Evolutionary conservation across 2,113 vertebrate species (phyloP), one percentile per base, ranked within the genome.

Genomic region (Petromus typicus): DNA sequence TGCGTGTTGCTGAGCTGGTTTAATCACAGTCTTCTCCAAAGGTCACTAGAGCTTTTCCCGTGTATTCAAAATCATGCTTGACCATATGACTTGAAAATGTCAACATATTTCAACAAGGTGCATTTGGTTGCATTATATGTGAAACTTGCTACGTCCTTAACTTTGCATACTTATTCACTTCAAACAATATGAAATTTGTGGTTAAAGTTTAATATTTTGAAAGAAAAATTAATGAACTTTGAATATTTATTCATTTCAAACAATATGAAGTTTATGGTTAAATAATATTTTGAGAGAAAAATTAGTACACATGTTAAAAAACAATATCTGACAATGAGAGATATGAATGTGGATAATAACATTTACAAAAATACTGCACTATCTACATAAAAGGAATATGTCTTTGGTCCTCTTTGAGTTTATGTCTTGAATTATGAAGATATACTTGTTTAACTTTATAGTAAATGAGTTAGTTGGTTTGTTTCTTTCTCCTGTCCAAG

Each of bases 51-150:
- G 43, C 59, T 91, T 94, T 88, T 67, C 43, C 54, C 37, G 64
- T 56, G 37, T n/a, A 78, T 64, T 95, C 81, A 40, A 95, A 96
- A 80, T 81, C 17, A 23, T 66, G 22, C 76, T 83, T 78, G 23
- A 48, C 7, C 59, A 3, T 84, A 12, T 37, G 20, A 80, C 14
- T 91, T 85, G 84, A 91, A 96, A 90, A 76, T 85, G 23, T 5
- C 51, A 73, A 32, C 34, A 81, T 51, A 78, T 86, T 32, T 5
- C 45, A 69, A 32, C 23, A 86, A 66, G 34, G 16, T 79, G 13
- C 7, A 51, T 90, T 90, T 43, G 45, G 45, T 92, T 92, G 1
- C 45, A 66, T 73, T 88, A 64, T 93, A n/a, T 81, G 14, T 81
- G 34, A 81, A 94, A 76, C 63, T 66, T 71, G 7, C 13, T 2